These are phyloP conservation scores for Drosophila ironensis DNA, from an alignment of 1,140 invertebrate species.

Conservation along the genomic window DNA sequence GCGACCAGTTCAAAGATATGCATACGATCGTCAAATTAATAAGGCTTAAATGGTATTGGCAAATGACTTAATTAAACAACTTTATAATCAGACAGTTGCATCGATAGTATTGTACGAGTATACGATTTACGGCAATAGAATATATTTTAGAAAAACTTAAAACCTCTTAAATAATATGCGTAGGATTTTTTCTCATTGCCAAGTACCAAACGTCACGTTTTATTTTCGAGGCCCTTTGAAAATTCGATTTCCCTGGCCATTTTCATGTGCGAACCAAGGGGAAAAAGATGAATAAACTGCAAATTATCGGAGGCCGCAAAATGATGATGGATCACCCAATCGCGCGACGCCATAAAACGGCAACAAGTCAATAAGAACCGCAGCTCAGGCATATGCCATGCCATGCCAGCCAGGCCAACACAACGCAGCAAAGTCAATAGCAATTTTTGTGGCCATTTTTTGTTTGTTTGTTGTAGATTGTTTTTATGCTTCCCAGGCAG, in stretches of 20 bases:
- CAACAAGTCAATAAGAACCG: slow-evolving; percentile 74
- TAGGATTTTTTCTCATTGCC: too few relatives aligned
- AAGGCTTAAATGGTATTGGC: slow-evolving; percentile 55
- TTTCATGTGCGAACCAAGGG: slow-evolving; percentile 46
- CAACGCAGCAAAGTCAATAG: slow-evolving; percentile 51
- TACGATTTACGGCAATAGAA: too few relatives aligned
- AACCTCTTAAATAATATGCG: too few relatives aligned
- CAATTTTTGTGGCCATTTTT: slow-evolving; percentile 75
- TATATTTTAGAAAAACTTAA: too few relatives aligned
- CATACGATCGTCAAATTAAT: slow-evolving; percentile 68
- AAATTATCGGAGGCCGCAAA: slow-evolving; percentile 60
- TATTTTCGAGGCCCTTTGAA: background rate
- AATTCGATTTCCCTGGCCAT: slow-evolving; percentile 47
- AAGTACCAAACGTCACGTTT: too few relatives aligned
- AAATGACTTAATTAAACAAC: slow-evolving; percentile 64
- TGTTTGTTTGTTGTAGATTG: slow-evolving; percentile 17
- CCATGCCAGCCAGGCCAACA: slow-evolving; percentile 2
- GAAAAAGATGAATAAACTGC: slow-evolving; percentile 47
- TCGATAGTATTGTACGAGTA: background rate
- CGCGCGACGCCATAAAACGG: slow-evolving; percentile 70
- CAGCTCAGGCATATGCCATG: slow-evolving; percentile 37
- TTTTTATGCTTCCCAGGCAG: slow-evolving; percentile 19
- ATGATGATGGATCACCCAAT: slow-evolving; percentile 77
- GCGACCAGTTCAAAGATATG: slow-evolving; percentile 47
- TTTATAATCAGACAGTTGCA: slow-evolving; percentile 62